Evolutionary conservation across 2,888 invertebrate species (phyloP).

Genomic region (Xanthia togata): DNA sequence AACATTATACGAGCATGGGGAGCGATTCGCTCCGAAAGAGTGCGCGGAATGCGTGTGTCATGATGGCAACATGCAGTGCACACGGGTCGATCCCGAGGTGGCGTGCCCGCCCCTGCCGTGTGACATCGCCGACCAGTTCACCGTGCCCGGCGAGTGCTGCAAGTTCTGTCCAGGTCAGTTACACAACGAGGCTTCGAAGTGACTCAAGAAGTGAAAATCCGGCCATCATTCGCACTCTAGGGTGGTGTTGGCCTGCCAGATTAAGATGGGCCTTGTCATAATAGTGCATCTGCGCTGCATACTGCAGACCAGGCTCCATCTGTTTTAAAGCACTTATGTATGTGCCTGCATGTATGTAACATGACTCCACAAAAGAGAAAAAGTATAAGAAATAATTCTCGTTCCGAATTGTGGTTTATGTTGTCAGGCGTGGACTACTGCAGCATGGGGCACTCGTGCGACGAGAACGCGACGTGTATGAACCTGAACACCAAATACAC

Average conservation of each 20-base stretch:
- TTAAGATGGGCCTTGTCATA: neutral
- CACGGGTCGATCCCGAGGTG: slow-evolving; percentile 92
- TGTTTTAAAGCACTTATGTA: neutral
- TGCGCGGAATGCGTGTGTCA: slow-evolving; percentile 96
- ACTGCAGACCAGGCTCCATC: neutral
- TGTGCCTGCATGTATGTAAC: neutral
- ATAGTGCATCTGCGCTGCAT: no score
- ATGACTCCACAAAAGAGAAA: neutral
- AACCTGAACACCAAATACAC: slow-evolving; percentile 97
- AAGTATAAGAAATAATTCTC: neutral
- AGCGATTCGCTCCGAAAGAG: slow-evolving; percentile 92
- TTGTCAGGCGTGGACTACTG: slow-evolving; percentile 96
- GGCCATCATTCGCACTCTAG: neutral
- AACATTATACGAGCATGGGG: slow-evolving; percentile 95
- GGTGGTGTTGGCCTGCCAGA: neutral
- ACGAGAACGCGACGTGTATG: slow-evolving; percentile 97
- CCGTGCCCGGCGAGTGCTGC: slow-evolving; percentile 96
- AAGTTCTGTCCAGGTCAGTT: slow-evolving; percentile 95
- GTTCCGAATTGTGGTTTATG: neutral
- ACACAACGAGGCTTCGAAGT: neutral
- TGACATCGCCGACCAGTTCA: slow-evolving; percentile 94
- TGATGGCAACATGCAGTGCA: slow-evolving; percentile 95
- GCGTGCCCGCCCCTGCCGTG: slow-evolving; percentile 95
- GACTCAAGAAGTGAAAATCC: no score
- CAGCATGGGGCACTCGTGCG: slow-evolving; percentile 96